phyloP scores from a whole-genome alignment of 2,797 vertebrate species.

The Kryptopterus vitreolus region DNA sequence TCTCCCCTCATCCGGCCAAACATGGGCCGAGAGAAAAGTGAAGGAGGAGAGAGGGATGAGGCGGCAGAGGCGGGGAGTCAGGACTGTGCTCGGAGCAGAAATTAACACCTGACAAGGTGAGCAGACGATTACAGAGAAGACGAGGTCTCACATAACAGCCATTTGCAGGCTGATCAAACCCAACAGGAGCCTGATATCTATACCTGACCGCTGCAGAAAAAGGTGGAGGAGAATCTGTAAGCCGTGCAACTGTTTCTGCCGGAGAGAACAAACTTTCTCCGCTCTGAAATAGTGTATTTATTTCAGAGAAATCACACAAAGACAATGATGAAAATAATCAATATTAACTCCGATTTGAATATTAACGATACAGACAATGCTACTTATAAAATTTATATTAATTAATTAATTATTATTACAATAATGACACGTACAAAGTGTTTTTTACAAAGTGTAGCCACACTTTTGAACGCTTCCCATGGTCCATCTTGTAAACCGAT shows the following conservation, averaged over 20 bases:
- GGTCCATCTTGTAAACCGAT: no score
- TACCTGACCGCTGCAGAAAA: slow-evolving; percentile 7
- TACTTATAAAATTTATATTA: no score
- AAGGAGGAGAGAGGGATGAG: slow-evolving; percentile 18
- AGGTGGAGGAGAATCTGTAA: slow-evolving; percentile 2
- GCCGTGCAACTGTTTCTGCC: background rate
- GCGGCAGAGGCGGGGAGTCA: slow-evolving; percentile 8
- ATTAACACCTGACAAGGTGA: slow-evolving; percentile 44
- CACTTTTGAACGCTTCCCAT: no score
- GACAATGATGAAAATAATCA: no score
- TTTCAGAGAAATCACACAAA: background rate
- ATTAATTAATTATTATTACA: no score
- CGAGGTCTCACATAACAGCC: slow-evolving; percentile 16
- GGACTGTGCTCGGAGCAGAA: background rate
- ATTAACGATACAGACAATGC: background rate
- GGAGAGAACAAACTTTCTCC: no score
- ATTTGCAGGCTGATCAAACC: slow-evolving; percentile 26
- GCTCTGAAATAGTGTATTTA: background rate
- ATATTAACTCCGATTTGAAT: background rate
- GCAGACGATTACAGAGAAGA: slow-evolving; percentile 12
- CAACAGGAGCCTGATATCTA: slow-evolving; percentile 16
- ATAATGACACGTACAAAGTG: no score
- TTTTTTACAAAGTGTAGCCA: no score
- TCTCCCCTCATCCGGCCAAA: slow-evolving; percentile 38
- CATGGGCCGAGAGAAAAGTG: slow-evolving; percentile 12